phyloP scores from a whole-genome alignment of 2,113 vertebrate genomes.

The Tringa solitaria region DNA sequence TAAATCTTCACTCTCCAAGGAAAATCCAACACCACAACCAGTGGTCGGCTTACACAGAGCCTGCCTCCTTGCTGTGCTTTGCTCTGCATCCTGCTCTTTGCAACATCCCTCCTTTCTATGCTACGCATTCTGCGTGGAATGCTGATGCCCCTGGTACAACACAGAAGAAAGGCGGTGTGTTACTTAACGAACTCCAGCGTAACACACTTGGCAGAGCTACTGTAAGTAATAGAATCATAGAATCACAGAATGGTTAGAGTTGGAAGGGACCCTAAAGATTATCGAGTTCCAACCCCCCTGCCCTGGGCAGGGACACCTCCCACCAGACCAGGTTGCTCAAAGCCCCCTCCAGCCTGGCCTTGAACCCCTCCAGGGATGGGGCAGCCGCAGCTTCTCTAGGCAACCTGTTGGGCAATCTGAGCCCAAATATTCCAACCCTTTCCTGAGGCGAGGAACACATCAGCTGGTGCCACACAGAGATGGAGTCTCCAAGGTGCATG shows the following conservation, averaged over 20 bases:
- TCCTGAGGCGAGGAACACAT: not conserved
- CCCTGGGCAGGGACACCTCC: too few species aligned
- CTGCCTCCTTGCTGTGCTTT: not conserved
- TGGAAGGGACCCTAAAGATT: too few species aligned
- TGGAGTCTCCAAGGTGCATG: not conserved
- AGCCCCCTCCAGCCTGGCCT: too few species aligned
- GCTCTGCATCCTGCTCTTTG: not conserved
- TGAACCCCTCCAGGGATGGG: too few species aligned
- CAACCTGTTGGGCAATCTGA: not conserved
- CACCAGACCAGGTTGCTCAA: too few species aligned
- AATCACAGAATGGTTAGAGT: too few species aligned
- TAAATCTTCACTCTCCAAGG: not conserved
- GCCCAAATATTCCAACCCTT: not conserved
- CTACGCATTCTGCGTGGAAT: not conserved
- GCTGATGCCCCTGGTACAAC: too few species aligned
- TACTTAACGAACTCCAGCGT: not conserved
- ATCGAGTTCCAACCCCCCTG: too few species aligned
- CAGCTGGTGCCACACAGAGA: not conserved
- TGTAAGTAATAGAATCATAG: not conserved
- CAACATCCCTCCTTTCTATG: not conserved
- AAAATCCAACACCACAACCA: not conserved
- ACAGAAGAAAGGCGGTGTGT: not conserved
- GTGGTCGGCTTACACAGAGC: not conserved
- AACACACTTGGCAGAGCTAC: not conserved
- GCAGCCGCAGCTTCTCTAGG: too few species aligned